These are phyloP conservation scores for Entomobrya multifasciata DNA, from an alignment of 2,888 invertebrate species.

Conservation along the genomic window DNA sequence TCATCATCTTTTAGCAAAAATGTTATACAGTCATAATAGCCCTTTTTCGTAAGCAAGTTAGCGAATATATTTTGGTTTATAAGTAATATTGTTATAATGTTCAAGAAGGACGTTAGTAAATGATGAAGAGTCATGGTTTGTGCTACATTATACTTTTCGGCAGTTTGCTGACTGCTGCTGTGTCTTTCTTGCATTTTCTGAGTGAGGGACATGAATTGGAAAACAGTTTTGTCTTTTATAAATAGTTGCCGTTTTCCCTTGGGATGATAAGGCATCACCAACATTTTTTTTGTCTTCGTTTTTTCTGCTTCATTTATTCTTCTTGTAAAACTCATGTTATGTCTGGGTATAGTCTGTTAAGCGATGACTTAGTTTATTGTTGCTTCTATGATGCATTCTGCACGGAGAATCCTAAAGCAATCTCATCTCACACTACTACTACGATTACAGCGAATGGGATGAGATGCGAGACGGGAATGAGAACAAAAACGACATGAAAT, in stretches of 20 bases:
- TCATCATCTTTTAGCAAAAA: constrained; percentile 9
- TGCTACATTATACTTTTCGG: constrained; percentile 51
- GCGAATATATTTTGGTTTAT: not conserved
- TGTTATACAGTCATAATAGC: not conserved
- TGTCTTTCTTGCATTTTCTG: not conserved
- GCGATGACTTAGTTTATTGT: not conserved
- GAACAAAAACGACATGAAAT: constrained; percentile 56
- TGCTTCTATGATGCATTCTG: not conserved
- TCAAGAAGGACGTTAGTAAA: constrained; percentile 23
- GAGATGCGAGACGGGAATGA: constrained; percentile 35
- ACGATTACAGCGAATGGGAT: constrained; percentile 28
- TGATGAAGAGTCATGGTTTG: constrained; percentile 62
- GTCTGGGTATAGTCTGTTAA: constrained; percentile 2
- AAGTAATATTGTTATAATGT: constrained; percentile 29
- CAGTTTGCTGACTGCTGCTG: not conserved
- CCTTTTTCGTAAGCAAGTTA: not conserved
- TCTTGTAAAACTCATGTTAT: constrained; percentile 28
- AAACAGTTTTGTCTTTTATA: constrained; percentile 62
- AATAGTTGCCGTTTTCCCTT: constrained; percentile 52
- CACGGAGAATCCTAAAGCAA: constrained; percentile 20
- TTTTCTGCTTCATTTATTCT: not conserved
- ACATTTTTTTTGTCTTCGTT: not conserved
- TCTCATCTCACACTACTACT: constrained; percentile 41
- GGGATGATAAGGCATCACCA: constrained; percentile 10
- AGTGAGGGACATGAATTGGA: constrained; percentile 51